Evolutionary conservation across 2,113 vertebrate species (phyloP).

Genomic region (Poecilia latipinna): DNA sequence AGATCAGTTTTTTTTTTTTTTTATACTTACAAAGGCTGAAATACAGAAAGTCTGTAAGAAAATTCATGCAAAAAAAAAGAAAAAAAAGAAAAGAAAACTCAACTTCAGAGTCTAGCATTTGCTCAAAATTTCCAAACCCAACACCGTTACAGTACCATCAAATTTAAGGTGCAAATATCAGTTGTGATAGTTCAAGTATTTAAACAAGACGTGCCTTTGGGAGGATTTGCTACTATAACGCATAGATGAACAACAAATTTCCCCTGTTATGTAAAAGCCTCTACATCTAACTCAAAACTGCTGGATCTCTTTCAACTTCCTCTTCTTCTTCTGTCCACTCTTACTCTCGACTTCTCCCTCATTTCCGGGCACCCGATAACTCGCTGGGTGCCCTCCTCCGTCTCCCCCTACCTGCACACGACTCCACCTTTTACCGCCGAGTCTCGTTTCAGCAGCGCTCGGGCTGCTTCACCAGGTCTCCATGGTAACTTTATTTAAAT

Average conservation of each 20-base stretch:
- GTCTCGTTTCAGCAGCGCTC: background rate
- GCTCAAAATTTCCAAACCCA: conserved; percentile 16
- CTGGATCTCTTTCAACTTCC: background rate
- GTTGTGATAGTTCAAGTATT: conserved; percentile 55
- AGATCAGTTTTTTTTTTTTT: background rate
- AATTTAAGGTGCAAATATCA: conserved; percentile 36
- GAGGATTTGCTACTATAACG: conserved; percentile 42
- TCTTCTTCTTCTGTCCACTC: background rate
- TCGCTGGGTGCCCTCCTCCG: background rate
- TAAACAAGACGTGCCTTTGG: conserved; percentile 30
- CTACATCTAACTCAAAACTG: background rate
- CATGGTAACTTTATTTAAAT: background rate
- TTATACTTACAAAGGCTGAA: conserved; percentile 5
- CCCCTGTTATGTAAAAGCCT: conserved; percentile 2
- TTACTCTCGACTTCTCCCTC: background rate
- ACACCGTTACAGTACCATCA: conserved; percentile 10
- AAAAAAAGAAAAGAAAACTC: background rate
- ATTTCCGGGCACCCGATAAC: background rate
- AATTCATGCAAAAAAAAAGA: conserved; percentile 30
- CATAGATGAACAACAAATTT: conserved; percentile 20
- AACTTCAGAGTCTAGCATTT: background rate
- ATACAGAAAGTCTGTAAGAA: background rate
- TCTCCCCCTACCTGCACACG: background rate
- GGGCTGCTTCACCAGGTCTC: background rate
- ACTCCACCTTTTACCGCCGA: background rate